These are phyloP conservation scores for Alosa alosa DNA, from an alignment of 2,113 vertebrate species.

Conservation along the genomic window DNA sequence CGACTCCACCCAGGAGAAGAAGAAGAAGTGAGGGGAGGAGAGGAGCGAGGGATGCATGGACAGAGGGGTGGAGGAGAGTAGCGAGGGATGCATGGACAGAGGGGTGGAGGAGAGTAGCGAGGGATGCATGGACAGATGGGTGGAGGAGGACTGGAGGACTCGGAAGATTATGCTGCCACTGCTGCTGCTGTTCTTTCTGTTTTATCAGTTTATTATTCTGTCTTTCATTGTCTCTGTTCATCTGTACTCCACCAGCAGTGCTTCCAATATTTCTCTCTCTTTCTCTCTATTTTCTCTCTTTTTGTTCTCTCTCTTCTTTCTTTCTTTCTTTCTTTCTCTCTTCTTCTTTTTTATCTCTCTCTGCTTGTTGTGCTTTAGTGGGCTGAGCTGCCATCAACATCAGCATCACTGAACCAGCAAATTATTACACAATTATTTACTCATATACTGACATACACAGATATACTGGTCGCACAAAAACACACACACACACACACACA, in stretches of 20 bases:
- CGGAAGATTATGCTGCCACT: neutral
- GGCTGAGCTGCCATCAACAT: neutral
- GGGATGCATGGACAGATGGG: neutral
- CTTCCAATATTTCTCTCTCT: neutral
- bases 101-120: neutral
- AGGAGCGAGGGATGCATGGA: neutral
- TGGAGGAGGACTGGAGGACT: neutral
- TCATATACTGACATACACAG: neutral
- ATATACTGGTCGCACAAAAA: too few relatives aligned
- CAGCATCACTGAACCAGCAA: neutral
- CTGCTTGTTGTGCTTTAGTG: neutral
- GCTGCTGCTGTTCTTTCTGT: neutral
- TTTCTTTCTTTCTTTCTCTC: neutral
- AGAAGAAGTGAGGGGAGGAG: slow-evolving; percentile 71
- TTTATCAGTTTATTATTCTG: neutral
- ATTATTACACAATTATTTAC: neutral
- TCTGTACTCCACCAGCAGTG: neutral
- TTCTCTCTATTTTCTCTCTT: neutral
- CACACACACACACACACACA: neutral
- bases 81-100: too few relatives aligned
- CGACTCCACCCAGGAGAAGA: slow-evolving; percentile 93
- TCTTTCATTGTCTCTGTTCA: neutral
- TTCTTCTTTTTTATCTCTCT: neutral
- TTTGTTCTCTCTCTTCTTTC: neutral
- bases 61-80: neutral